Percentiles rank a stretch among this genome's conserved stretches.
Conservation (phyloP, 2,888 invertebrate genomes). For the Torymus tubicola region DNA sequence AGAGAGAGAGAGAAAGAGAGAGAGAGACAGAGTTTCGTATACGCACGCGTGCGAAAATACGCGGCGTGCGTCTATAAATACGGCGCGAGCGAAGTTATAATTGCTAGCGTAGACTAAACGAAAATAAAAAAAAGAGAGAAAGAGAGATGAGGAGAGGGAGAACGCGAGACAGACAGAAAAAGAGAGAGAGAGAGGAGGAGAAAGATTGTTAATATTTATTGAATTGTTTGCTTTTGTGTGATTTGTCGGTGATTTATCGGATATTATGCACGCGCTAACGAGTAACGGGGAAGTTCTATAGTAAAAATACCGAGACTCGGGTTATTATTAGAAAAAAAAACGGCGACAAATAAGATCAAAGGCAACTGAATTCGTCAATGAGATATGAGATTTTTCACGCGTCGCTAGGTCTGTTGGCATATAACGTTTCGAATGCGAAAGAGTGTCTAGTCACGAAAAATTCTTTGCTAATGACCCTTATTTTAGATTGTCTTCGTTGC, state of each 20-base stretch:
- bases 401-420: too few relatives aligned
- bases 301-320: constrained; percentile 8
- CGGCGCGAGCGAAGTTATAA: constrained; percentile 34
- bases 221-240: constrained; percentile 14
- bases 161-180: background rate
- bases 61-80: constrained; percentile 33
- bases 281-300: too few relatives aligned
- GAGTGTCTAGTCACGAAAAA: too few relatives aligned
- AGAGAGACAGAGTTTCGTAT: too few relatives aligned
- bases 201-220: constrained; percentile 20
- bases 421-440: too few relatives aligned
- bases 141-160: too few relatives aligned
- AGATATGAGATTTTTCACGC: too few relatives aligned
- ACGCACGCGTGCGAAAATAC: constrained; percentile 25
- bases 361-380: too few relatives aligned
- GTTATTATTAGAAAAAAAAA: constrained; percentile 14
- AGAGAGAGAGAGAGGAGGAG: too few relatives aligned
- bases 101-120: constrained; percentile 50
- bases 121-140: constrained; percentile 8
- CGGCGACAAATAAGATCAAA: constrained; percentile 10
- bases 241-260: constrained; percentile 41
- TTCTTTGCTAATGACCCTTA: too few relatives aligned
- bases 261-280: background rate
- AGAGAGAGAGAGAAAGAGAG: too few relatives aligned
- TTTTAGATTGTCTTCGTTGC: too few relatives aligned